Percentiles rank a stretch among this genome's conserved stretches.
Conservation (phyloP, 2,113 vertebrate genomes). For the Lanius collurio region DNA sequence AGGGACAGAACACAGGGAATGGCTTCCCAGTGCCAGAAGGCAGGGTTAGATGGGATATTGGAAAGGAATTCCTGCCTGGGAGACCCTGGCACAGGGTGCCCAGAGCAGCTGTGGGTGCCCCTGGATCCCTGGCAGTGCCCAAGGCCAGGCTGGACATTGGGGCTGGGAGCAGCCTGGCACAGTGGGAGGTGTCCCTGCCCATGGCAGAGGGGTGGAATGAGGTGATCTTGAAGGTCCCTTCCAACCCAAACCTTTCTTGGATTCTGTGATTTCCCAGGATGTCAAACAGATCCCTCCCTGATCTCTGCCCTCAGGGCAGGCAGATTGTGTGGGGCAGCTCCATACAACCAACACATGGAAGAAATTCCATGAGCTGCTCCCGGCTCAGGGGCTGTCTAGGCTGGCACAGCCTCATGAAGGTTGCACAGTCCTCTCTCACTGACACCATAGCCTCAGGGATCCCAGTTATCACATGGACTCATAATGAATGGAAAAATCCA, state of each 20-base stretch:
- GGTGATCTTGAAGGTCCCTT: neutral
- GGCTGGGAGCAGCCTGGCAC: neutral
- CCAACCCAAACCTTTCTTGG: neutral
- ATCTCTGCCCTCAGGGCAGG: neutral
- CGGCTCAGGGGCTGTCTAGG: accelerated
- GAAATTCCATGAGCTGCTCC: neutral
- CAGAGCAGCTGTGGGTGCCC: neutral
- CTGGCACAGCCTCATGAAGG: accelerated
- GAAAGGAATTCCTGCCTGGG: neutral
- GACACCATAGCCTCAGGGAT: neutral
- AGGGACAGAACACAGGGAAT: neutral
- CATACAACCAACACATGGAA: accelerated
- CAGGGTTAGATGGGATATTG: accelerated
- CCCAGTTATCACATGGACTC: neutral
- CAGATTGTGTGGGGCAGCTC: accelerated
- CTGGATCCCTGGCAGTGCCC: neutral
- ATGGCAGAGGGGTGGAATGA: neutral
- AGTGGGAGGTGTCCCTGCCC: neutral
- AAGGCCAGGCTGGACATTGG: neutral
- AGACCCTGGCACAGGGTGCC: neutral
- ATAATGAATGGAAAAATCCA: neutral
- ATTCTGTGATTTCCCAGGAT: neutral
- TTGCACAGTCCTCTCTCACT: neutral
- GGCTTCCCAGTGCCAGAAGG: neutral
- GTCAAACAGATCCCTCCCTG: neutral